Evolutionary conservation across 2,113 vertebrate genomes (phyloP), one percentile per base, ranked within the genome.

Genomic region (Colius striatus): DNA sequence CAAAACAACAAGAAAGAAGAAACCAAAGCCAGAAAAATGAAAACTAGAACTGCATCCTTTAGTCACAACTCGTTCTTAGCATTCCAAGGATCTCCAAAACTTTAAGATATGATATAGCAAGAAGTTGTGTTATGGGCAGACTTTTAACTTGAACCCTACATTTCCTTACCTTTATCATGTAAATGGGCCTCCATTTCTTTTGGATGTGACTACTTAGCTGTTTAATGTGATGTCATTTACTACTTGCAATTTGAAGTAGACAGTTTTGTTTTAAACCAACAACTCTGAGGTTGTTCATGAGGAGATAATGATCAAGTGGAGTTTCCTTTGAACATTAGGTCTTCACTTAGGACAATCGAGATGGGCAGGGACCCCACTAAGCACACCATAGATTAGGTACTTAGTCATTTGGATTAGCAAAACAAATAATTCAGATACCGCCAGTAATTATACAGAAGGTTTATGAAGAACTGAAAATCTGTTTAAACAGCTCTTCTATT

Each of bases 11-110:
- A 18, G 68, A 80, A 86, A 87, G 11, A 85, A 23, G 30, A 84
- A 94, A 92, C 62, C 74, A 54, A 92, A 94, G 48, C 16, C 23
- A 89, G 23, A 67, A 82, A 75, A 83, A 82, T 36, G 68, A 63
- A 75, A 83, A 71, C 25, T 63, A 83, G 20, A 16, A 58, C 54
- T 43, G 48, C 41, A 60, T 34, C 75, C 32, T 85, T 72, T 74
- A 75, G 57, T 45, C 19, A 50, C 15, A 85, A 41, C 12, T 51
- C 29, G 14, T 63, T 36, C 30, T 53, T 26, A 63, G 16, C 38
- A 67, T 6, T 23, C 4, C 22, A 80, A 80, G 19, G 9, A 51
- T 48, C 38, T 77, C 32, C 34, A 76, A 72, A 84, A 32, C 34
- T 51, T 15, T 21, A 65, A 45, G 3, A 45, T 4, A 0, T 18